These are phyloP conservation scores for Alcedo quadribrachys DNA, from an alignment of 2,797 vertebrate genomes.

Conservation along the genomic window DNA sequence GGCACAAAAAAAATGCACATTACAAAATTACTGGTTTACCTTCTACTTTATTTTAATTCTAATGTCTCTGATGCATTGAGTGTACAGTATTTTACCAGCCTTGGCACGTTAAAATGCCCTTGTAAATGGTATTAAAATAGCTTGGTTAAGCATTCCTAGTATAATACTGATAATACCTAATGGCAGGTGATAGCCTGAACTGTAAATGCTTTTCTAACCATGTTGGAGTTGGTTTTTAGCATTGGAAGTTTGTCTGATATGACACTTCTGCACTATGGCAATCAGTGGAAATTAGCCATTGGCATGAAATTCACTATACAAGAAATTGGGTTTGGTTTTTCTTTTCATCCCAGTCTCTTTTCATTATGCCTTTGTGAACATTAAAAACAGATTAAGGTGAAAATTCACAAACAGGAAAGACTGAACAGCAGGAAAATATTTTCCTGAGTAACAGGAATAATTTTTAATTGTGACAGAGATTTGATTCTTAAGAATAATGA, in stretches of 20 bases:
- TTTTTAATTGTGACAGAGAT: not conserved
- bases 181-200: not conserved
- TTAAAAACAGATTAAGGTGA: not conserved
- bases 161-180: not conserved
- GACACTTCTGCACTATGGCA: not conserved
- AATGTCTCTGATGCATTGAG: not conserved
- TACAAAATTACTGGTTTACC: not conserved
- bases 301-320: slow-evolving; percentile 24
- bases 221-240: not conserved
- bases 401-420: not conserved
- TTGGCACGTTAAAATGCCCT: not conserved
- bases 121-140: not conserved
- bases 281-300: slow-evolving; percentile 14
- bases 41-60: not conserved
- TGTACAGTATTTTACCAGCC: not conserved
- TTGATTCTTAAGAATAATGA: not conserved
- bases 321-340: not conserved
- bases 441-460: not conserved
- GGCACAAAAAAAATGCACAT: not conserved
- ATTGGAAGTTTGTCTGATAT: not conserved
- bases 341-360: not conserved
- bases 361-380: not conserved
- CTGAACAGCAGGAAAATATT: not conserved
- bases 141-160: not conserved
- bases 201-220: slow-evolving; percentile 20